Conservation (phyloP, 2,888 invertebrate species). For the Lymantria dispar region DNA sequence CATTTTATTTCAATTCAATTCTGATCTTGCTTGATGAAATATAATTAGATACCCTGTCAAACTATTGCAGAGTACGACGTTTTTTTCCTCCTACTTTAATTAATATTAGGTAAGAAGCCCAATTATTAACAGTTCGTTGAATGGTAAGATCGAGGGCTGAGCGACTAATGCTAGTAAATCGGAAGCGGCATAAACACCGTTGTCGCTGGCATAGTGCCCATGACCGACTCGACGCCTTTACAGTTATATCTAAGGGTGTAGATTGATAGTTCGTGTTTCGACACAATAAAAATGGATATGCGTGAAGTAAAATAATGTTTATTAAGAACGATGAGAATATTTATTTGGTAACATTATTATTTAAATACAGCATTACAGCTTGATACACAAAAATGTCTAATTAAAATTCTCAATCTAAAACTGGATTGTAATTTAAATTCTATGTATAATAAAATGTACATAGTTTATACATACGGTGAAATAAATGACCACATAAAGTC, state of each 20-base stretch:
- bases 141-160: constrained; percentile 21
- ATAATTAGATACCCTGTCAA: constrained; percentile 25
- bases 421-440: constrained; percentile 32
- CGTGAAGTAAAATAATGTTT: not conserved
- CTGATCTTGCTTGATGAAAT: constrained; percentile 15
- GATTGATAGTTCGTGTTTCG: constrained; percentile 32
- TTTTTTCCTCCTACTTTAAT: constrained; percentile 20
- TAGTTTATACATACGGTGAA: constrained; percentile 16
- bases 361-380: not conserved
- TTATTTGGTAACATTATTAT: not conserved
- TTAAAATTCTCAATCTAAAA: constrained; percentile 27
- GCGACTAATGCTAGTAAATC: constrained; percentile 30
- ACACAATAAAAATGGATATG: constrained; percentile 33
- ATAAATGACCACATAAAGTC: constrained; percentile 29
- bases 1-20: constrained; percentile 6
- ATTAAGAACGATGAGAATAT: not conserved
- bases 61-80: constrained; percentile 21
- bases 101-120: constrained; percentile 21
- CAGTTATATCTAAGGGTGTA: constrained; percentile 39
- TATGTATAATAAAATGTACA: constrained; percentile 30
- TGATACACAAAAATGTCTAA: constrained; percentile 16
- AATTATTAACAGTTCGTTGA: constrained; percentile 26
- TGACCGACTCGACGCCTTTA: constrained; percentile 50
- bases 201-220: constrained; percentile 70
- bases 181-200: constrained; percentile 54